Evolutionary conservation across 2,888 invertebrate genomes (phyloP), one percentile per base, ranked within the genome.

Genomic region (Ectobius pallidus): DNA sequence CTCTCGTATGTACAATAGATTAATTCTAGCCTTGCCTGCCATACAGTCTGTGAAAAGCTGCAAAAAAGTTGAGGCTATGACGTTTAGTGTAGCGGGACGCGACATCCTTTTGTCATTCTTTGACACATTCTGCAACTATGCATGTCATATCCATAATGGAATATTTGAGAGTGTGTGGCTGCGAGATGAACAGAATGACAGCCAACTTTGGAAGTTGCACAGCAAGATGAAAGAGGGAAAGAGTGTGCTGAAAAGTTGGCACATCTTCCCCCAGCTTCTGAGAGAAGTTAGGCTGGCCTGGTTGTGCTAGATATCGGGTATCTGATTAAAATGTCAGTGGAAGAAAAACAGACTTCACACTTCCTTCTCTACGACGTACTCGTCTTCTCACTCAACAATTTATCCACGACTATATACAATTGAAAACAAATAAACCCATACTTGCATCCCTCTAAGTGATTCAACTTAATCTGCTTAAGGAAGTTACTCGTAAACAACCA

Each of bases 311-410:
- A 52, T 52, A 52, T 52, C 52, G 25, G 22, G 52, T 52, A 52
- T 52, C 52, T 52, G 52, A 52, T 52, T 52, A 52, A 52, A 52
- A 52, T 25, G 22, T 52, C 52, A 52, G 11, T 25, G 11, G 52
- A 52, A 52, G 52, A 25, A 52, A 52, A 52, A 52, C 52, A 52
- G 52, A 52, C 52, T n/a, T n/a, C n/a, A n/a, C n/a, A n/a, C 7
- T 14, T 9, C 14, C 7, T 14, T 39, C 7, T 14, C 14, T 39
- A 6, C 39, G 7, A 9, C 39, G 39, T 9, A 39, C 39, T 39
- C 6, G 39, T 39, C 6, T 9, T 14, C 14, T 39, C 7, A 39
- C 7, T 39, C 7, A 39, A 6, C 6, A 39, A 39, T 14, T 39
- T 39, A 14, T 39, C 39, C 14, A 6, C 14, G 39, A 6, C 39